Base-by-base conservation (phyloP, 2,113 vertebrate species). In the Datnioides undecimradiatus region DNA sequence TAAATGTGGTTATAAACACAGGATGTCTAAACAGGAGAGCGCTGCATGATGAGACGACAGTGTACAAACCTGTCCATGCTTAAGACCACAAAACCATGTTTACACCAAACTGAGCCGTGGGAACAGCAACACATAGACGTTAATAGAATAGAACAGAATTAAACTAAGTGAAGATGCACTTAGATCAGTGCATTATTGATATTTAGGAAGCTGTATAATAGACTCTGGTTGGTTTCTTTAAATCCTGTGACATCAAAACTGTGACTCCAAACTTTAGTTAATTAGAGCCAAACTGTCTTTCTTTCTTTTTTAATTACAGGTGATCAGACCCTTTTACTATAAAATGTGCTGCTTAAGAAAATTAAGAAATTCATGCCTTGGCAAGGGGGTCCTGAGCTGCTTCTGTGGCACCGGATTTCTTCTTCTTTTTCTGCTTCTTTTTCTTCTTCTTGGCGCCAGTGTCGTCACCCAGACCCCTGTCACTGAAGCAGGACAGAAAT, bases 371-470 rank as follows among this genome's bases (percentile, higher is more conserved):
- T 38, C 79, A 78, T 94, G 96, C 97, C 96, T 97, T 99, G 85
- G 96, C 90, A 0, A 96, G 84, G 55, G 96, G 96, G 72, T 99
- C 97, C 92, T 96, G 96, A 79, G 90, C 84, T 25, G 90, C 85
- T 52, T 99, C 97, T 64, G 96, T 93, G 48, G 95, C 95, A 65
- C 84, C 96, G 78, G 95, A 93, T 85, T 99, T 98, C 80, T 99
- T 97, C 95, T 99, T 99, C 96, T 97, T 97, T 93, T 96, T 95
- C 84, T 97, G 97, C 94, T 97, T 98, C 95, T 96, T 99, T 94
- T 98, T 99, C 95, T 99, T 99, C 95, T 99, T 99, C 94, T 99
- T 99, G 89, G 96, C 96, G 57, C 97, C 97, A 0, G 95, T 95
- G 87, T 99, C 97, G 59, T 98, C 96, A 63, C 95, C 96, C 87